Base-by-base conservation (phyloP, 2,797 vertebrate species). In the Chiroxiphia lanceolata region DNA sequence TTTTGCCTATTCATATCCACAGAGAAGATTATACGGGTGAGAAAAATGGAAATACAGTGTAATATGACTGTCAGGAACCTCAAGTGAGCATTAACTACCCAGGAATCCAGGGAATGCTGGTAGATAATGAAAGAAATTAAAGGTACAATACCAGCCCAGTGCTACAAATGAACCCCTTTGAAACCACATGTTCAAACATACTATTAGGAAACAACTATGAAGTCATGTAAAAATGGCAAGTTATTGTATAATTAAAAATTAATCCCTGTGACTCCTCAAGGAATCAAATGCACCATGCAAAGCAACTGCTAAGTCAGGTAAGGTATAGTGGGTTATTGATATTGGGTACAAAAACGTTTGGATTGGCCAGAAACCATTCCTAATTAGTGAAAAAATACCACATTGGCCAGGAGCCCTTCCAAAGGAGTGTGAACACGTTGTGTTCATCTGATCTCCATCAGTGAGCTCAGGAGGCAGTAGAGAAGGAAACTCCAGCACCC, bases 101-200 rank as follows among this genome's bases (percentile, higher is more conserved):
- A 25, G 88, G 93, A 72, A 91, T n/a, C 51, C 88, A 69, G 77
- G 70, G 65, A 90, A 72, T 26, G 36, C 80, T 63, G 65, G 80
- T 10, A 93, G 80, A 90, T 48, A 93, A 95, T 86, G 75, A 85
- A 82, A 72, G 36, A 95, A 95, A 97, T 95, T 72, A 91, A 93
- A 91, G 88, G 63, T 79, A 72, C 82, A 87, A 87, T 84, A 61
- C 67, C 57, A 89, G 68, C 87, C 84, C 91, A 53, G 67, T 5
- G 63, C 90, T 83, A 57, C 13, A 83, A 94, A 94, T 77, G 78
- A 96, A 42, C 47, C 63, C 59, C 59, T 92, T 44, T 16, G 75
- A 75, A 90, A 48, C 14, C 23, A 71, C 14, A 8, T 70, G 65
- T 70, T 93, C 90, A 88, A 95, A 94, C 88, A 87, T 48, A 25